Conservation (phyloP, 2,888 invertebrate species). For the Luffia ferchaultella region DNA sequence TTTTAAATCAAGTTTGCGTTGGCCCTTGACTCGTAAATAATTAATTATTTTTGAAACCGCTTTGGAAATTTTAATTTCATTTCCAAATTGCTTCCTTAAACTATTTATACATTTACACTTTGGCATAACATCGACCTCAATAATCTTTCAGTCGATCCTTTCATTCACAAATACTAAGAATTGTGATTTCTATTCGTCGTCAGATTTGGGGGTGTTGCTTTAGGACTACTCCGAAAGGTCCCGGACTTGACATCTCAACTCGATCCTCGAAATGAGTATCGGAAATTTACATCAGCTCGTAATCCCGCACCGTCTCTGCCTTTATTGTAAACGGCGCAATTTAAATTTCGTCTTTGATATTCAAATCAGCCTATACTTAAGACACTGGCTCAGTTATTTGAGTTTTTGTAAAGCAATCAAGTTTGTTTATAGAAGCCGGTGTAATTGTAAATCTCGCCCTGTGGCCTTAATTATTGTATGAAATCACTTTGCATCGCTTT, state of each 20-base stretch:
- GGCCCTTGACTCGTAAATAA: no score
- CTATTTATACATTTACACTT: not conserved
- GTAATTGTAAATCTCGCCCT: slow-evolving; percentile 63
- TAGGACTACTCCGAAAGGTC: not conserved
- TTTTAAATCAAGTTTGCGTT: no score
- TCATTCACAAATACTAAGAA: not conserved
- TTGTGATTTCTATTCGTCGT: not conserved
- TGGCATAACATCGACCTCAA: not conserved
- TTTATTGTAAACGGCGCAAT: slow-evolving; percentile 66
- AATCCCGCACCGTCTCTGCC: slow-evolving; percentile 58
- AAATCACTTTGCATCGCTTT: slow-evolving; percentile 46
- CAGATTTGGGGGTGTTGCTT: not conserved
- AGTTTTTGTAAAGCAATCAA: slow-evolving; percentile 67
- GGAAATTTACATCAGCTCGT: slow-evolving; percentile 64
- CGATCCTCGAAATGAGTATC: slow-evolving; percentile 62
- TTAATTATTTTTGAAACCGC: not conserved
- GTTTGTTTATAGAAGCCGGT: slow-evolving; percentile 60
- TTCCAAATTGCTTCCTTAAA: not conserved
- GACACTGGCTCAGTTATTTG: slow-evolving; percentile 66
- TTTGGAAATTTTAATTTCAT: not conserved
- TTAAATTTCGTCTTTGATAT: slow-evolving; percentile 67
- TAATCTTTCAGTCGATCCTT: not conserved
- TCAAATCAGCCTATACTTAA: slow-evolving; percentile 64
- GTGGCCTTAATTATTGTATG: slow-evolving; percentile 59
- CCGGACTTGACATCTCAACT: slow-evolving; percentile 42